These are phyloP conservation scores for Vanessa atalanta DNA, from an alignment of 1,140 invertebrate species.

Conservation along the genomic window DNA sequence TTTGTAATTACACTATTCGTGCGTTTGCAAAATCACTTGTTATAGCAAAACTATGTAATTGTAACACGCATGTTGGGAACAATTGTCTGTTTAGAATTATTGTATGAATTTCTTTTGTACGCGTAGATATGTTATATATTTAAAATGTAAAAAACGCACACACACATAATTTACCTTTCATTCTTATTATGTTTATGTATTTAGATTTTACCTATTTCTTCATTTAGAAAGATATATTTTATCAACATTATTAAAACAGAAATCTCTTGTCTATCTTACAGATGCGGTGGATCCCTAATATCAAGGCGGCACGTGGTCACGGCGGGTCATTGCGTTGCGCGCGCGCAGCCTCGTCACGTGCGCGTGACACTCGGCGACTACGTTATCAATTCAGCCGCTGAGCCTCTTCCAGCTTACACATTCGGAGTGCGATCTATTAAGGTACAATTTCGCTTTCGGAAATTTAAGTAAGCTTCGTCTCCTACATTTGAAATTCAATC, in stretches of 20 bases:
- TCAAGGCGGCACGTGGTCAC: conserved; percentile 96
- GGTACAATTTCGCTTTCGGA: conserved; percentile 55
- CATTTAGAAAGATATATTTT: not conserved
- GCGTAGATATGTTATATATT: not conserved
- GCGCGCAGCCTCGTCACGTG: conserved; percentile 92
- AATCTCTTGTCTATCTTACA: conserved; percentile 69
- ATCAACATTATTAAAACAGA: not conserved
- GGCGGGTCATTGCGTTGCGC: conserved; percentile 97
- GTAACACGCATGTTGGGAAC: not conserved
- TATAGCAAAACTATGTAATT: conserved; percentile 1
- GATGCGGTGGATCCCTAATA: conserved; percentile 96
- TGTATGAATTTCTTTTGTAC: not conserved
- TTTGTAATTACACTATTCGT: not conserved
- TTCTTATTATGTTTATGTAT: too few species aligned
- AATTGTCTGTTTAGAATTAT: not conserved
- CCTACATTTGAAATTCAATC: too few species aligned
- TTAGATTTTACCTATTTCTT: too few species aligned
- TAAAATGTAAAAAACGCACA: not conserved
- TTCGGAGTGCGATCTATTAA: conserved; percentile 93
- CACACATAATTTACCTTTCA: not conserved
- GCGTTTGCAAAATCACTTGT: not conserved
- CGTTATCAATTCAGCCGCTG: conserved; percentile 95
- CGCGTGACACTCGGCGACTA: conserved; percentile 96
- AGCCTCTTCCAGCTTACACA: conserved; percentile 93
- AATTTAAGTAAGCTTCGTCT: not conserved